Evolutionary conservation across 2,113 vertebrate genomes (phyloP).

Genomic region (Onychorhynchus coronatus): DNA sequence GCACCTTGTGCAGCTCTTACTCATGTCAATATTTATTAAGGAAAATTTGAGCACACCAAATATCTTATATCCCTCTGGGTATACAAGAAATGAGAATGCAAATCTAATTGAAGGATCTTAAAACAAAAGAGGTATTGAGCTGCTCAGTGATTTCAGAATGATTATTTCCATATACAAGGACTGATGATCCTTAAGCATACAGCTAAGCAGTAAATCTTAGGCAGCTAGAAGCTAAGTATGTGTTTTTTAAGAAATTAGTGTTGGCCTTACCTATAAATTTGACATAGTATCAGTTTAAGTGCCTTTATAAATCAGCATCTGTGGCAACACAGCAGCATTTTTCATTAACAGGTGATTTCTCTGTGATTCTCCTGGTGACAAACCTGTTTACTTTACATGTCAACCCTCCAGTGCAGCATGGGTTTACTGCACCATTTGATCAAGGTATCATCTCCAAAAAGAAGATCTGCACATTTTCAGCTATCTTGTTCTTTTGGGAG

Average conservation of each 20-base stretch:
- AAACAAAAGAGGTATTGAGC: background rate
- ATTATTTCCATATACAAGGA: background rate
- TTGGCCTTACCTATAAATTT: background rate
- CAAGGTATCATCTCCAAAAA: background rate
- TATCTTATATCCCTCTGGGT: background rate
- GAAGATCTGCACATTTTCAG: background rate
- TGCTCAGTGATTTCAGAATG: background rate
- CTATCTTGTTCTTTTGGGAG: background rate
- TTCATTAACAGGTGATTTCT: background rate
- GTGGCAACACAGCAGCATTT: background rate
- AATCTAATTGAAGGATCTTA: background rate
- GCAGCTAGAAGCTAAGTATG: background rate
- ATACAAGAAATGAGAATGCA: background rate
- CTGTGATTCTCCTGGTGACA: background rate
- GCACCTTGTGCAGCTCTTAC: background rate
- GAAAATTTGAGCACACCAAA: background rate
- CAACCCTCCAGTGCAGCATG: fast-evolving
- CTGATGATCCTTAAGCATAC: background rate
- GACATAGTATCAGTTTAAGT: background rate
- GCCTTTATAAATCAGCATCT: background rate
- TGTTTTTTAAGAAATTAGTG: background rate
- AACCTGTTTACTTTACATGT: background rate
- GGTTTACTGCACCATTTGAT: background rate
- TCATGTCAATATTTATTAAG: background rate
- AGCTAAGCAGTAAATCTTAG: background rate